Evolutionary conservation across 2,797 vertebrate genomes (phyloP), one percentile per base, ranked within the genome.

Genomic region (Lophius americanus): DNA sequence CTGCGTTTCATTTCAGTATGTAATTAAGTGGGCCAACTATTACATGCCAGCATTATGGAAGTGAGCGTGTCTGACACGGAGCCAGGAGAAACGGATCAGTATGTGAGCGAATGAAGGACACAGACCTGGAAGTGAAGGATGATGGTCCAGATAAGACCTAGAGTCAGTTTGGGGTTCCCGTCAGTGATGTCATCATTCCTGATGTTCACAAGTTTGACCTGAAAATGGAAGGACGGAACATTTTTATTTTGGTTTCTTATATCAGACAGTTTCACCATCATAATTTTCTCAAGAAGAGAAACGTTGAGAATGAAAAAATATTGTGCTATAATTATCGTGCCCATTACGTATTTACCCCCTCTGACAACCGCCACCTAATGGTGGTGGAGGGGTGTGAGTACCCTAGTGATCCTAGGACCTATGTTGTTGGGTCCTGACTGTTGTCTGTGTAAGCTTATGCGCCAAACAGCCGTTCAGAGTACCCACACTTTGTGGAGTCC

Each of bases 161-260:
- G 85, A 4, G 98, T 99, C 79, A 99, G 93, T 88, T 99, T 99
- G 78, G 98, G 98, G 88, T 99, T 99, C 47, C 98, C 98, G 0
- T 99, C 98, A 0, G 98, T 99, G 89, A 99, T 99, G 92, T 99
- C 98, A 82, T 99, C 98, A 0, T 99, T 99, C 64, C 98, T 94
- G 70, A 99, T 99, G 81, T 99, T 99, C 82, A 99, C 98, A 70
- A 99, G 91, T 81, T 98, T 99, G 91, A 99, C 97, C 98, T 99
- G 84, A 13, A 78, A 32, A 75, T 0, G 3, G 4, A 23, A 11
- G 9, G 9, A 12, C 9, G 12, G 7, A 51, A 32, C 3, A 5
- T 23, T 9, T 50, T 38, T 44, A 0, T 56, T 60, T 56, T 60
- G 6, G 4, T 56, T 51, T 64, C 4, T 2, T 7, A 5, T 23